phyloP scores from a whole-genome alignment of 2,888 invertebrate species.

The Ypsolopha scabrella region DNA sequence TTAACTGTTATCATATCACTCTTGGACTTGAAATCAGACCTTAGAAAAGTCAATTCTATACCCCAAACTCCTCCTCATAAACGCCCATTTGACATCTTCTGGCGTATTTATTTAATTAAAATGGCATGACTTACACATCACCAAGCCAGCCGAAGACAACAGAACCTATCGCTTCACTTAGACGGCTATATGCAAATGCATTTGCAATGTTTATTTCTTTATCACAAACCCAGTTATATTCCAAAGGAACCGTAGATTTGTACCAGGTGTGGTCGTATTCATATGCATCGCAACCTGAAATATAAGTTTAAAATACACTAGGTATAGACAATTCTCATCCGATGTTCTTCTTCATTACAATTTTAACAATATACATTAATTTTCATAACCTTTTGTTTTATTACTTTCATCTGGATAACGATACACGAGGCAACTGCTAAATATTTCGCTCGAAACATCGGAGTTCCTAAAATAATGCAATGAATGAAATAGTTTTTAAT shows the following conservation, averaged over 20 bases:
- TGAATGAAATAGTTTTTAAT: not conserved
- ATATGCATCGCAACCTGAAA: constrained; percentile 31
- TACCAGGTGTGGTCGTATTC: constrained; percentile 41
- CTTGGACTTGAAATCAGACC: no score
- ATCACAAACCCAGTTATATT: constrained; percentile 43
- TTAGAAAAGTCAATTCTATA: no score
- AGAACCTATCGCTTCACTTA: constrained; percentile 36
- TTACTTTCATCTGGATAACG: constrained; percentile 17
- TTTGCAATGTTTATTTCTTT: constrained; percentile 35
- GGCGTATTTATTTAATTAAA: no score
- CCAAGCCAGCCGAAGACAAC: constrained; percentile 44
- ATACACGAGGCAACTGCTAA: constrained; percentile 30
- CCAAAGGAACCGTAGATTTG: constrained; percentile 30
- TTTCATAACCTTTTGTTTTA: constrained; percentile 19
- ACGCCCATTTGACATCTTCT: no score
- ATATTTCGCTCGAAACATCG: constrained; percentile 16
- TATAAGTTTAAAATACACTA: constrained; percentile 4
- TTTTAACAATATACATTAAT: not conserved
- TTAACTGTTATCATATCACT: no score
- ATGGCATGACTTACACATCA: constrained; percentile 27
- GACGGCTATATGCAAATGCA: constrained; percentile 30
- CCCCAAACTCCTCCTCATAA: no score
- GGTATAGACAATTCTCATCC: not conserved
- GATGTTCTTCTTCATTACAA: constrained; percentile 3
- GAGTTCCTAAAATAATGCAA: constrained; percentile 16